phyloP scores from a whole-genome alignment of 2,888 invertebrate genomes.

The Tachina grossa region DNA sequence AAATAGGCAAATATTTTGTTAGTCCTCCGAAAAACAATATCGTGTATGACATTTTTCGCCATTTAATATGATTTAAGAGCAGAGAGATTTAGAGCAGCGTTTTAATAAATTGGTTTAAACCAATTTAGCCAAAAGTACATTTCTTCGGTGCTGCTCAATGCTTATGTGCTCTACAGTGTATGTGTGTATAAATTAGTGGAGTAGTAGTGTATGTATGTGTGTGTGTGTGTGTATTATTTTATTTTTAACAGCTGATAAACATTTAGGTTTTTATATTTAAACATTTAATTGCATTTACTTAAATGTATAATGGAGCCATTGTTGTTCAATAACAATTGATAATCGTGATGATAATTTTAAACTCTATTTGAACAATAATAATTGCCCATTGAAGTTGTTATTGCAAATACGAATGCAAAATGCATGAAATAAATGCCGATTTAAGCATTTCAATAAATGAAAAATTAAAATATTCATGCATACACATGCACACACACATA shows the following conservation, averaged over 20 bases:
- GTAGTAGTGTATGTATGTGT: background rate
- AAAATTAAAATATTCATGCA: background rate
- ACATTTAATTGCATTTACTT: slow-evolving; percentile 68
- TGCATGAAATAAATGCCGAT: slow-evolving; percentile 6
- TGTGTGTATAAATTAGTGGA: background rate
- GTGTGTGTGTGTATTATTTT: background rate
- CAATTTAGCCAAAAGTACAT: slow-evolving; percentile 37
- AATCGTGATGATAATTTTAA: slow-evolving; percentile 66
- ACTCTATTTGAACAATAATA: slow-evolving; percentile 56
- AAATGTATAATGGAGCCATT: slow-evolving; percentile 62
- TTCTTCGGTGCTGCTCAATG: background rate
- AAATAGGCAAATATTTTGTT: slow-evolving; percentile 22
- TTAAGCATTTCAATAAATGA: slow-evolving; percentile 15
- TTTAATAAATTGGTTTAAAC: slow-evolving; percentile 67
- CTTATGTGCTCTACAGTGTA: too few relatives aligned
- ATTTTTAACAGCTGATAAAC: slow-evolving; percentile 36
- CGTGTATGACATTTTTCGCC: slow-evolving; percentile 67
- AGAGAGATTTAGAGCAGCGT: slow-evolving; percentile 41
- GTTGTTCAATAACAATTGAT: slow-evolving; percentile 64
- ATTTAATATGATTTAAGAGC: slow-evolving; percentile 69
- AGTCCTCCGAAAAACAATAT: slow-evolving; percentile 58
- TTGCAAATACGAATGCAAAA: background rate
- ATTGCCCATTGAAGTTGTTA: slow-evolving; percentile 2
- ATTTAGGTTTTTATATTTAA: slow-evolving; percentile 62
- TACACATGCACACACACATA: background rate